phyloP scores from a whole-genome alignment of 1,140 invertebrate genomes.

The Drosophila subobscura region DNA sequence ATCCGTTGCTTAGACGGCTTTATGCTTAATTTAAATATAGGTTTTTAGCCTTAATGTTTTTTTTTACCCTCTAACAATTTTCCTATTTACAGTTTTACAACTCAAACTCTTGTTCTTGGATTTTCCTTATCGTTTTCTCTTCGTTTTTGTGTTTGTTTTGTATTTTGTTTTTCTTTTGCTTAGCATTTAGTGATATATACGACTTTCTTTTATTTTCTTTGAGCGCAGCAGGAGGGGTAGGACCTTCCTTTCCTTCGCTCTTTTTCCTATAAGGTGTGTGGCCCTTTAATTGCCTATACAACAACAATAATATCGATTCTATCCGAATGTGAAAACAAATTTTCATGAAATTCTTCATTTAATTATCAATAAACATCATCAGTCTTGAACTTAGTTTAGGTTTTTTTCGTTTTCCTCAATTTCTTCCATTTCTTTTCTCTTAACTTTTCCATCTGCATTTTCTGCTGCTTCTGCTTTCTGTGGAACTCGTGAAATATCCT shows the following conservation, averaged over 20 bases:
- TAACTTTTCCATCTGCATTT: constrained; percentile 9
- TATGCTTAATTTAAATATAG: constrained; percentile 6
- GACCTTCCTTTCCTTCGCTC: neutral
- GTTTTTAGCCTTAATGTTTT: constrained; percentile 10
- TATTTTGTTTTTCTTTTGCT: constrained; percentile 37
- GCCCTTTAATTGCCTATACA: constrained; percentile 29
- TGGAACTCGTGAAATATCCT: constrained; percentile 9
- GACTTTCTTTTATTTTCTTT: constrained; percentile 14
- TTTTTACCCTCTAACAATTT: constrained; percentile 36
- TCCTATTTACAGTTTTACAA: constrained; percentile 47
- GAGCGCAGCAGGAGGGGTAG: neutral
- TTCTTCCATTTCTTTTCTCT: constrained; percentile 12
- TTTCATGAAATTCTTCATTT: constrained; percentile 48
- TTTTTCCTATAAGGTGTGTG: neutral
- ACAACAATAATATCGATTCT: constrained; percentile 65
- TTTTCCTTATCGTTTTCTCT: constrained; percentile 18
- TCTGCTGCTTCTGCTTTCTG: constrained; percentile 13
- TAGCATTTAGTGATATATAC: constrained; percentile 73
- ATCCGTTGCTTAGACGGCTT: constrained; percentile 27
- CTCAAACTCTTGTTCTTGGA: constrained; percentile 37
- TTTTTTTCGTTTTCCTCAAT: constrained; percentile 39
- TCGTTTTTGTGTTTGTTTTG: constrained; percentile 32
- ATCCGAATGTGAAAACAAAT: constrained; percentile 66
- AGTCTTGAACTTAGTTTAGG: constrained; percentile 82
- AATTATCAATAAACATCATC: constrained; percentile 82